These are phyloP conservation scores for Heliconius hortense DNA, from an alignment of 2,888 invertebrate species.

Conservation along the genomic window DNA sequence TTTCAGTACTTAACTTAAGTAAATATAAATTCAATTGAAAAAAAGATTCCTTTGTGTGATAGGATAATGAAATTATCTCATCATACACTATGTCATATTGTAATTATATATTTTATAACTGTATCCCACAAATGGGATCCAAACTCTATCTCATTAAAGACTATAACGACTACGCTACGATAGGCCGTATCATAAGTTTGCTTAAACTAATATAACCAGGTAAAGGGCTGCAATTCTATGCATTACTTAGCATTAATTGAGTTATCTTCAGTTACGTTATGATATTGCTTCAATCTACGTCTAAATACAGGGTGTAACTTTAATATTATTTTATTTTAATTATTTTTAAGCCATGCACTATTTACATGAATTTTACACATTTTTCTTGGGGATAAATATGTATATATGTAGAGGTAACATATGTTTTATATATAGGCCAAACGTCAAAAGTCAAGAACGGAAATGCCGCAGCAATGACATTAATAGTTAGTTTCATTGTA, in stretches of 20 bases:
- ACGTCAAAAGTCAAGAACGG: background rate
- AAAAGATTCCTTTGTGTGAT: background rate
- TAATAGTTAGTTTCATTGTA: background rate
- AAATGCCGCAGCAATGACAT: no score
- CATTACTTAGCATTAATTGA: constrained; percentile 77
- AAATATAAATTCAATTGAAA: background rate
- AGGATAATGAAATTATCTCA: background rate
- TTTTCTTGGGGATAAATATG: no score
- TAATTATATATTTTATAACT: background rate
- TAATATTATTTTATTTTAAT: background rate
- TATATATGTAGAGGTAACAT: no score
- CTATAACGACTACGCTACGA: background rate
- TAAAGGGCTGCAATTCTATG: constrained; percentile 57
- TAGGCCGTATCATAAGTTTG: background rate
- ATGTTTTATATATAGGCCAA: no score
- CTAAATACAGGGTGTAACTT: constrained; percentile 50
- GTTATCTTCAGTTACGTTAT: constrained; percentile 67
- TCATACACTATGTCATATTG: background rate
- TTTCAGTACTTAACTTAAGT: background rate
- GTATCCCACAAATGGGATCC: background rate
- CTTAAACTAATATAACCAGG: constrained; percentile 36
- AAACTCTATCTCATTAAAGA: background rate
- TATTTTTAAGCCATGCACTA: background rate
- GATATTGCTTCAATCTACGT: constrained; percentile 52
- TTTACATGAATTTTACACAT: no score